Percentiles rank a stretch among this genome's conserved stretches.
Conservation (phyloP, 2,113 vertebrate species). For the Conger conger region DNA sequence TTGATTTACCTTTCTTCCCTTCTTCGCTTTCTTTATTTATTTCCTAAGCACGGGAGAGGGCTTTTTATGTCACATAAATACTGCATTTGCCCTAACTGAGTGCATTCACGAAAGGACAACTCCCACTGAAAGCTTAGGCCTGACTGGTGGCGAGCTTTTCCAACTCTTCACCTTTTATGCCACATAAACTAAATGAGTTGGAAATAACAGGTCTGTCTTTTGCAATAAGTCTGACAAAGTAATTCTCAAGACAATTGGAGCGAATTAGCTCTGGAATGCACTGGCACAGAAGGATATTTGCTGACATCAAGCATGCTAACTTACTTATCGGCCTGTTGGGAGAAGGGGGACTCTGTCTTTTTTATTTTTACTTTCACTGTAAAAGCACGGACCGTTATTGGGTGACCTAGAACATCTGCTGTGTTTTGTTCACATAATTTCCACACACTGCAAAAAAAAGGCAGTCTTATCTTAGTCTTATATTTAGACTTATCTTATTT, state of each 20-base stretch:
- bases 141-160: slow-evolving; percentile 54
- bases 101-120: slow-evolving; percentile 49
- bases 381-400: slow-evolving; percentile 26
- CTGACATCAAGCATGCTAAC: slow-evolving; percentile 63
- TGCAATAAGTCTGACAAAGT: slow-evolving; percentile 56
- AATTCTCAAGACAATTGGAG: slow-evolving; percentile 61
- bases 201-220: slow-evolving; percentile 66
- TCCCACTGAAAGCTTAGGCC: slow-evolving; percentile 39
- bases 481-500: no score
- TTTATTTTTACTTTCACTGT: slow-evolving; percentile 35
- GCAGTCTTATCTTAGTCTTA: no score
- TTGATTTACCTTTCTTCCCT: slow-evolving; percentile 29
- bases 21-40: slow-evolving; percentile 48
- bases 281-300: slow-evolving; percentile 70
- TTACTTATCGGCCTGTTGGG: slow-evolving; percentile 52
- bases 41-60: slow-evolving; percentile 51
- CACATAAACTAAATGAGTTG: slow-evolving; percentile 58
- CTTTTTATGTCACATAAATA: slow-evolving; percentile 55
- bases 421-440: neutral
- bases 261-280: slow-evolving; percentile 64
- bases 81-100: slow-evolving; percentile 52
- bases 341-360: slow-evolving; percentile 36
- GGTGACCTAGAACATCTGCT: slow-evolving; percentile 40
- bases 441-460: no score
- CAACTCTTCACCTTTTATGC: slow-evolving; percentile 37